Evolutionary conservation across 2,888 invertebrate species (phyloP).

Genomic region (Augochlorella aurata): DNA sequence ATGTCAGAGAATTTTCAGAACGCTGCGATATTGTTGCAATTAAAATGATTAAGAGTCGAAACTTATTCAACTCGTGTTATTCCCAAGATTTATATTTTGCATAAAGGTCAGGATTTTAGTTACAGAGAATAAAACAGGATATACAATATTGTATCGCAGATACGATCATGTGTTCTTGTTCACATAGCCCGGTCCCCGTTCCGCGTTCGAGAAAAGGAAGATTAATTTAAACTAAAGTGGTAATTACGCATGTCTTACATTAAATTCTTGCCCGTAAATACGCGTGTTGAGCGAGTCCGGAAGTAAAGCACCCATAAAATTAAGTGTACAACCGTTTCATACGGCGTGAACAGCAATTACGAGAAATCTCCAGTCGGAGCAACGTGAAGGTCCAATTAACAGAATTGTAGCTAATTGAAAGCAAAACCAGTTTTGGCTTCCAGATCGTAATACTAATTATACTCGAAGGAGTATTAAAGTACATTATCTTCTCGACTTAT

Average conservation of each 20-base stretch:
- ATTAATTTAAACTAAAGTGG: slow-evolving; percentile 15
- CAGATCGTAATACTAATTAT: slow-evolving; percentile 25
- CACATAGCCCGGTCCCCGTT: background rate
- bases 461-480: slow-evolving; percentile 7
- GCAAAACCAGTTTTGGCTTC: slow-evolving; percentile 46
- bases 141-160: background rate
- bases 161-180: too few species aligned
- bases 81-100: background rate
- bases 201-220: background rate
- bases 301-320: slow-evolving; percentile 32
- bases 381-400: slow-evolving; percentile 37
- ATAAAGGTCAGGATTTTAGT: background rate
- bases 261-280: slow-evolving; percentile 25
- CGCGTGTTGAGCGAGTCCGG: background rate
- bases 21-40: background rate
- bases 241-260: slow-evolving; percentile 12
- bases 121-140: background rate
- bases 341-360: slow-evolving; percentile 34
- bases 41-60: background rate
- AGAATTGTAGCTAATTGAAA: slow-evolving; percentile 44
- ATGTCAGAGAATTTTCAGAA: too few species aligned
- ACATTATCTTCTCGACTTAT: background rate
- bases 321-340: slow-evolving; percentile 41
- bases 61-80: background rate
- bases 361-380: slow-evolving; percentile 29